Conservation (phyloP, 2,888 invertebrate species). For the Morinoia aosen region DNA sequence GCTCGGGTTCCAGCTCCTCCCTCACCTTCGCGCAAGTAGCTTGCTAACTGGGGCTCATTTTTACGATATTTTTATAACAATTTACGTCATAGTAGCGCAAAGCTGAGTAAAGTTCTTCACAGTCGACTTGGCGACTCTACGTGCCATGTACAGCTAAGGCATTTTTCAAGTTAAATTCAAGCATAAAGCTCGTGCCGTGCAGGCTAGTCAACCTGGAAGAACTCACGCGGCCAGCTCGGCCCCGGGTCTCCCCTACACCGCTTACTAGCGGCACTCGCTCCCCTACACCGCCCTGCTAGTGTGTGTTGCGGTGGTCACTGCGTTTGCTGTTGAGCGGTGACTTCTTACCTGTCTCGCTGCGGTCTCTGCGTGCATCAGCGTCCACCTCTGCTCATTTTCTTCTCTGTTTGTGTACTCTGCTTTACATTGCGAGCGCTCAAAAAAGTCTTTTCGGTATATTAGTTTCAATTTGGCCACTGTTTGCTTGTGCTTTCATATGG, state of each 20-base stretch:
- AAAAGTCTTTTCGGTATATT: not conserved
- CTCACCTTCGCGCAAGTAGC: not conserved
- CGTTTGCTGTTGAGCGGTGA: not conserved
- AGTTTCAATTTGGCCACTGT: not conserved
- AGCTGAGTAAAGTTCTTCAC: too few relatives aligned
- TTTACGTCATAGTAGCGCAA: too few relatives aligned
- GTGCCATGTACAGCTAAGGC: too few relatives aligned
- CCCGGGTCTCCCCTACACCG: not conserved
- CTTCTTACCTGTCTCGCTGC: not conserved
- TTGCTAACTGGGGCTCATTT: not conserved
- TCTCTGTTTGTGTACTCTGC: not conserved
- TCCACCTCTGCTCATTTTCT: not conserved
- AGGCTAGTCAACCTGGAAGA: too few relatives aligned
- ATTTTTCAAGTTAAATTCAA: too few relatives aligned
- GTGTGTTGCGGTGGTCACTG: not conserved
- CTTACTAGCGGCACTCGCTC: not conserved
- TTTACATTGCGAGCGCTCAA: not conserved
- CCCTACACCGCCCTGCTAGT: not conserved
- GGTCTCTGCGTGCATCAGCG: not conserved
- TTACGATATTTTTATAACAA: too few relatives aligned
- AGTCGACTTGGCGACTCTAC: too few relatives aligned
- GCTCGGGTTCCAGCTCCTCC: not conserved
- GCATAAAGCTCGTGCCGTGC: too few relatives aligned
- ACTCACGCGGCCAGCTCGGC: too few relatives aligned
- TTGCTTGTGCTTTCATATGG: not conserved